Percentiles rank a stretch among this genome's conserved stretches.
phyloP scores from a whole-genome alignment of 2,797 vertebrate genomes.

The Sparidentex hasta region DNA sequence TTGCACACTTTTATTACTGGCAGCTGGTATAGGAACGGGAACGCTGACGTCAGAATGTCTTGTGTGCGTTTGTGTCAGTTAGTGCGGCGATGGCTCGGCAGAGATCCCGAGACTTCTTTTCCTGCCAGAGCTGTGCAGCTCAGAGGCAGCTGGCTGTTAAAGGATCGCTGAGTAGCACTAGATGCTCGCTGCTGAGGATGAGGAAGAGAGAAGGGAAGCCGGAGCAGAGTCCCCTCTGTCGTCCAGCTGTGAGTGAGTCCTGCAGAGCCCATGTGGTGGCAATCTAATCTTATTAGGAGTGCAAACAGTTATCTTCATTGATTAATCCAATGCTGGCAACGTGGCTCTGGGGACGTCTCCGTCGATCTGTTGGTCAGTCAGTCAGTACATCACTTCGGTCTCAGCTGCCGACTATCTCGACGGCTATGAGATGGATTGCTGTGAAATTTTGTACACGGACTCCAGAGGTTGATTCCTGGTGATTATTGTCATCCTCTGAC shows the following conservation, averaged over 20 bases:
- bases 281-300: not conserved
- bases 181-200: constrained; percentile 13
- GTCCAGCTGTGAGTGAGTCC: not conserved
- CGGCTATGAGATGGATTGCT: not conserved
- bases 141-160: constrained; percentile 40
- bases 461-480: not conserved
- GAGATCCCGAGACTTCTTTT: constrained; percentile 30
- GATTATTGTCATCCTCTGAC: not conserved
- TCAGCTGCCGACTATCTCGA: not conserved
- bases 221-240: constrained; percentile 9
- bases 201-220: no score
- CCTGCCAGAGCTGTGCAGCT: constrained; percentile 51
- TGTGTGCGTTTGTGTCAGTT: not conserved
- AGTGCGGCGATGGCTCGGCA: constrained; percentile 34
- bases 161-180: constrained; percentile 23
- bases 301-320: not conserved
- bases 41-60: constrained; percentile 3
- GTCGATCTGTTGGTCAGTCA: not conserved
- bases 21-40: constrained; percentile 31
- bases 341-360: not conserved
- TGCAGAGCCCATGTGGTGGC: not conserved
- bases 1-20: constrained; percentile 15
- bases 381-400: not conserved
- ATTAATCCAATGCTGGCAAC: not conserved
- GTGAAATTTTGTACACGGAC: not conserved